Conservation (phyloP, 2,888 invertebrate genomes). For the Hydrotaea diabolus region DNA sequence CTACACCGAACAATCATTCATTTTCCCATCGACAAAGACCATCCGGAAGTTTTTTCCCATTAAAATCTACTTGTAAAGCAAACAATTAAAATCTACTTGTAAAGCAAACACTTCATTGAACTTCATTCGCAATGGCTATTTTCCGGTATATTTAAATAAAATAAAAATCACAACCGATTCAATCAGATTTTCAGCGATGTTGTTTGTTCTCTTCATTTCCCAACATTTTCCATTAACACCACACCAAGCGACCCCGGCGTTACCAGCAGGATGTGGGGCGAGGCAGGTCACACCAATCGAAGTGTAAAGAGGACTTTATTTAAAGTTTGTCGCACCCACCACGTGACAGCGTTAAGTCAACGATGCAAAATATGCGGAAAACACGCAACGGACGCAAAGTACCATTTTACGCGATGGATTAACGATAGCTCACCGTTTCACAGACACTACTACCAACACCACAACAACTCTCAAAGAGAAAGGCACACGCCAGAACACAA, state of each 20-base stretch:
- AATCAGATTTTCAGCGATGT: conserved; percentile 27
- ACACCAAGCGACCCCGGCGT: not conserved
- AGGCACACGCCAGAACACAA: conserved; percentile 37
- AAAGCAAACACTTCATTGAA: conserved; percentile 14
- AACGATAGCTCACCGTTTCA: conserved; percentile 44
- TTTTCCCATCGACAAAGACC: not conserved
- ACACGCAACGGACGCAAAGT: conserved; percentile 50
- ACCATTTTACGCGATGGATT: conserved; percentile 57
- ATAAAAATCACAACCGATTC: not conserved
- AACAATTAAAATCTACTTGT: conserved; percentile 22
- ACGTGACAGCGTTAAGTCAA: conserved; percentile 39
- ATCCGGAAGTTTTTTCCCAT: conserved; percentile 12
- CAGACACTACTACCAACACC: not conserved
- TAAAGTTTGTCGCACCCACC: conserved; percentile 33
- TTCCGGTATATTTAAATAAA: conserved; percentile 27
- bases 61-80: conserved; percentile 19
- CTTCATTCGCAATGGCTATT: conserved; percentile 1
- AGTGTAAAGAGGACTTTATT: conserved; percentile 32
- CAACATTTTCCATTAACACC: conserved; percentile 20
- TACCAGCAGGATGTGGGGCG: not conserved
- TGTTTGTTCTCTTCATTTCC: not conserved
- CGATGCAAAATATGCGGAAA: conserved; percentile 45
- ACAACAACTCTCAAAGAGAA: not conserved
- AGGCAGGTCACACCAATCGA: not conserved
- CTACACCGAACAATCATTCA: too few relatives aligned